phyloP scores from a whole-genome alignment of 2,888 invertebrate genomes.

The Desoria tigrina region DNA sequence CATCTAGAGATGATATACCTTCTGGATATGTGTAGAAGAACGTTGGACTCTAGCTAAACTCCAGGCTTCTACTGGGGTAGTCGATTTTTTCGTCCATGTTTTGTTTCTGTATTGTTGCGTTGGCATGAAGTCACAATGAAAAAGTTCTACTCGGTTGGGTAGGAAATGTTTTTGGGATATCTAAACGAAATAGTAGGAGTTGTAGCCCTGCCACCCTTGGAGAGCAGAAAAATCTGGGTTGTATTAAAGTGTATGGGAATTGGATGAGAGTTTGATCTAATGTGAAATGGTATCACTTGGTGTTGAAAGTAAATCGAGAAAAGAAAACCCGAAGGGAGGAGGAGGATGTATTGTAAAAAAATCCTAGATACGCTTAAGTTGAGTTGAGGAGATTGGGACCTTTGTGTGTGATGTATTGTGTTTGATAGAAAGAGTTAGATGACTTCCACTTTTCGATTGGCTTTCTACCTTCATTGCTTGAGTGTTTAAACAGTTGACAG shows the following conservation, averaged over 20 bases:
- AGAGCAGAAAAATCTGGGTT: no score
- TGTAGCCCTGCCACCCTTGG: no score
- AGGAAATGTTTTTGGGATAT: no score
- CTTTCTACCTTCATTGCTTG: constrained; percentile 18
- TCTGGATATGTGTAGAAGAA: no score
- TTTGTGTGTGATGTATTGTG: constrained; percentile 15
- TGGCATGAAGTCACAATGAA: not conserved
- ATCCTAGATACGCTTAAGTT: not conserved
- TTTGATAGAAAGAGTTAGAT: constrained; percentile 16
- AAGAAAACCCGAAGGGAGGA: constrained; percentile 1
- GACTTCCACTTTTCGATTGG: constrained; percentile 20
- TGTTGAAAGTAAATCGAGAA: constrained; percentile 14
- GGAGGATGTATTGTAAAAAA: not conserved
- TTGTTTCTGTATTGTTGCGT: not conserved
- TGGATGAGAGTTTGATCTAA: constrained; percentile 13
- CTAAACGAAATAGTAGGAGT: no score
- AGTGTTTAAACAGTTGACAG: constrained; percentile 17
- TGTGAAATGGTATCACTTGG: constrained; percentile 12
- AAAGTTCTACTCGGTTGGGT: not conserved
- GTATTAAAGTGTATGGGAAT: not conserved
- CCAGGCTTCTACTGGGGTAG: no score
- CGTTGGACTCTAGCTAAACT: no score
- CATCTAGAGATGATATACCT: no score
- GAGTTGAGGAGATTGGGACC: not conserved
- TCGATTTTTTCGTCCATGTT: no score